Conservation (phyloP, 2,797 vertebrate species). For the Anolis apletophallus region DNA sequence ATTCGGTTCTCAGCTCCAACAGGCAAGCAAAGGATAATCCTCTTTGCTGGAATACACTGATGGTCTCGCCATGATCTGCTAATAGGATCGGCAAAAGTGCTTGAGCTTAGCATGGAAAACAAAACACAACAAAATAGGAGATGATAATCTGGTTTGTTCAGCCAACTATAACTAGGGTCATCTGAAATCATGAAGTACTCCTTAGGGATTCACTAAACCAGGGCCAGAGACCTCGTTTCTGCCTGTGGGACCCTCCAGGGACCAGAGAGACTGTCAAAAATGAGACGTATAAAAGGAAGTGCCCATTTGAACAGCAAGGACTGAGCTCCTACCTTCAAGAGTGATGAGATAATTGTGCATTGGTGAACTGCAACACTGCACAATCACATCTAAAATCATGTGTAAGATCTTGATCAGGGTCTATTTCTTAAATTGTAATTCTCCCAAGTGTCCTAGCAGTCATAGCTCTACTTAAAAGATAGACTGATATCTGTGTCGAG, state of each 20-base stretch:
- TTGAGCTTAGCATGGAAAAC: slow-evolving; percentile 57
- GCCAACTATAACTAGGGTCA: slow-evolving; percentile 58
- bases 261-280: too few relatives aligned
- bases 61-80: slow-evolving; percentile 36
- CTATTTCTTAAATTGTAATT: not conserved
- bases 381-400: too few relatives aligned
- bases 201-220: slow-evolving; percentile 11
- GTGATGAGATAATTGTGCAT: too few relatives aligned
- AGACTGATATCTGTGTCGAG: not conserved
- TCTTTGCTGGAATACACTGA: slow-evolving; percentile 60
- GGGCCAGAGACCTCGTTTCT: not conserved
- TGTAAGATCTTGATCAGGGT: too few relatives aligned
- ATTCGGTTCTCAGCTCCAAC: slow-evolving; percentile 60
- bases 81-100: slow-evolving; percentile 61
- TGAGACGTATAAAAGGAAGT: too few relatives aligned
- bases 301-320: too few relatives aligned
- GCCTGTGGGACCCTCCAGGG: too few relatives aligned
- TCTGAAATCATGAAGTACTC: slow-evolving; percentile 57
- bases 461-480: not conserved
- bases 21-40: slow-evolving; percentile 62
- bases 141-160: slow-evolving; percentile 75
- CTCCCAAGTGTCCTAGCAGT: not conserved
- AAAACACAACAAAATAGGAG: slow-evolving; percentile 24
- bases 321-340: too few relatives aligned
- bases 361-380: too few relatives aligned